Base-by-base conservation (phyloP, 2,797 vertebrate genomes). In the Lerista edwardsae region DNA sequence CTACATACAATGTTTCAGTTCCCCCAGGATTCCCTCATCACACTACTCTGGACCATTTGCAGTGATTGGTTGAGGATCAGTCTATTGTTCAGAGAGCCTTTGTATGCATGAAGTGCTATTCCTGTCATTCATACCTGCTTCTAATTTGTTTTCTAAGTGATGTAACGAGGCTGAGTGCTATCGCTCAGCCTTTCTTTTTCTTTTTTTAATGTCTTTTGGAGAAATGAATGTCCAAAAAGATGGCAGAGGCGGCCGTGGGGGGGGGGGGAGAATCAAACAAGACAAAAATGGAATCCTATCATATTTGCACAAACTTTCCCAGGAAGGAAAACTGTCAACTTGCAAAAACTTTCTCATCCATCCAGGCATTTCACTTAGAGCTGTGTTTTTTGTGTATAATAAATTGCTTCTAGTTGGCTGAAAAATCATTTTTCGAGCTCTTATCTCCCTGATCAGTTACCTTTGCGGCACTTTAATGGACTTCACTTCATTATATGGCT, bases 401-500 rank as follows among this genome's bases (percentile, higher is more conserved):
- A 96, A 96, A 96, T 96, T 94, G 95, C 95, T 95, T 96, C 94
- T 93, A 92, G 93, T 95, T 93, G 92, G 93, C 76, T 91, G 95
- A 96, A 96, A 85, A 96, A 96, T 96, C 92, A 94, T 94, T 96
- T 95, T 73, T 94, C 94, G 92, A 85, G 47, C 89, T 68, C 90
- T 95, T 97, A 97, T 96, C 96, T 94, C 89, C 93, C 88, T 94
- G 89, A 97, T 97, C 94, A 0, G 93, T 94, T 94, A 95, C 94
- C 92, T 93, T 92, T 94, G 92, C 95, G 65, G 88, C 86, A 93
- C 95, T 89, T 95, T 96, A 96, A 96, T 97, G 96, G 97, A 96
- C 96, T 97, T 96, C 95, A 97, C 96, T 96, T 97, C 97, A 97
- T 98, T 97, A 97, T 94, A 90, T 93, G 89, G 95, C 95, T 94